Conservation (phyloP, 1,140 invertebrate genomes). For the Heliconius eleuchia region DNA sequence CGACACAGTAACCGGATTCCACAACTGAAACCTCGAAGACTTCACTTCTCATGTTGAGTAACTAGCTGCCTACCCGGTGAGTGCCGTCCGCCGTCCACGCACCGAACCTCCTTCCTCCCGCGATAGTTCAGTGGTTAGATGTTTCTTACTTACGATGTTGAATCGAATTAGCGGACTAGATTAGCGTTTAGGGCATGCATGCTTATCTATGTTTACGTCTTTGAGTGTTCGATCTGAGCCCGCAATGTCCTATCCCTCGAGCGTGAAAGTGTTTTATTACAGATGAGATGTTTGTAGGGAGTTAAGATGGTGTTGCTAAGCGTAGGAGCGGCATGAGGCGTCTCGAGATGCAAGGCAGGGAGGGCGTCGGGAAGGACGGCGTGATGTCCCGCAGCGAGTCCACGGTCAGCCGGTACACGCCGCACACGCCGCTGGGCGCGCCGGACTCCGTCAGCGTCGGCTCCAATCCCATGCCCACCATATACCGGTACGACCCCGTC, state of each 20-base stretch:
- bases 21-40: slow-evolving; percentile 46
- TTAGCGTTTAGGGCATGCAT: slow-evolving; percentile 76
- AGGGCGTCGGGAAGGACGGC: slow-evolving; percentile 62
- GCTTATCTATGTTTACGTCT: slow-evolving; percentile 72
- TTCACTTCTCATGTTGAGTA: slow-evolving; percentile 37
- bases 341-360: slow-evolving; percentile 71
- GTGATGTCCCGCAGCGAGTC: slow-evolving; percentile 76
- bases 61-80: slow-evolving; percentile 52
- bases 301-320: slow-evolving; percentile 72
- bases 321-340: slow-evolving; percentile 71
- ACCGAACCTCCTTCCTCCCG: slow-evolving; percentile 33
- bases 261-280: slow-evolving; percentile 68
- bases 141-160: slow-evolving; percentile 50
- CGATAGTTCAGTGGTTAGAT: slow-evolving; percentile 66
- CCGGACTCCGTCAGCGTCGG: slow-evolving; percentile 89
- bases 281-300: slow-evolving; percentile 71
- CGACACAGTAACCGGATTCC: slow-evolving; percentile 42
- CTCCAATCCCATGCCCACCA: slow-evolving; percentile 89
- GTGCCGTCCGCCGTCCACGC: slow-evolving; percentile 42
- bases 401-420: slow-evolving; percentile 71
- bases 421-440: slow-evolving; percentile 69
- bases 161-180: slow-evolving; percentile 63
- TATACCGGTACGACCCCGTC: slow-evolving; percentile 85
- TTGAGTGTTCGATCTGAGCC: slow-evolving; percentile 63
- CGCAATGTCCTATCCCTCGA: slow-evolving; percentile 58